Evolutionary conservation across 1,140 invertebrate genomes (phyloP), one percentile per base, ranked within the genome.

Genomic region (Chrysopa pallens): DNA sequence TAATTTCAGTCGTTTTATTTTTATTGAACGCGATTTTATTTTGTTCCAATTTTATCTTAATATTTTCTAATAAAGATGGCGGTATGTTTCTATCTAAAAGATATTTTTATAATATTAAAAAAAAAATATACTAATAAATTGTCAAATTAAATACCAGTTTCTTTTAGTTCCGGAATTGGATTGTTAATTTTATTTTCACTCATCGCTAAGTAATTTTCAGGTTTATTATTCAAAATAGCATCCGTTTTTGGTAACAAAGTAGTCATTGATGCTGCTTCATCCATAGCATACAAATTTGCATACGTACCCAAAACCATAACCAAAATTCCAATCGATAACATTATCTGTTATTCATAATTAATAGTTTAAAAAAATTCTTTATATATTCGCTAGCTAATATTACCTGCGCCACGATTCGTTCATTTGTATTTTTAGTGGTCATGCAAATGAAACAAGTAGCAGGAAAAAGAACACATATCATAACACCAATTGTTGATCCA

Each of bases 401-500:
- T 31, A 78, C 75, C 66, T 82, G 77, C 13, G 80, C 80, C 35
- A 82, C 48, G 9, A 77, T 51, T 46, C 73, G 68, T 57, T 85
- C 82, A 53, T 77, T 82, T 0, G 78, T 82, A 50, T 80, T 71
- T 62, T 80, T 83, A 29, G 64, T 72, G 7, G 74, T 76, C 35
- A 84, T 68, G 33, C 76, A 71, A 31, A 82, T 69, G 50, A 84
- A 84, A 54, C 76, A 78, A 8, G 73, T 69, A 1, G 88, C 80
- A 1, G 93, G 93, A 55, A 94, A 84, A 51, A 95, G 82, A 11
- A 93, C 73, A 53, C 90, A 94, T 47, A 95, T 85, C 43, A 90
- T 73, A n/a, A 90, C 84, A 5, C 93, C 93, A 50, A 93, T 90
- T 8, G 92, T 94, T 9, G 92, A 90, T 9, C 93, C 92, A 40